phyloP scores from a whole-genome alignment of 1,140 invertebrate species.

The Brachionus calyciflorus region DNA sequence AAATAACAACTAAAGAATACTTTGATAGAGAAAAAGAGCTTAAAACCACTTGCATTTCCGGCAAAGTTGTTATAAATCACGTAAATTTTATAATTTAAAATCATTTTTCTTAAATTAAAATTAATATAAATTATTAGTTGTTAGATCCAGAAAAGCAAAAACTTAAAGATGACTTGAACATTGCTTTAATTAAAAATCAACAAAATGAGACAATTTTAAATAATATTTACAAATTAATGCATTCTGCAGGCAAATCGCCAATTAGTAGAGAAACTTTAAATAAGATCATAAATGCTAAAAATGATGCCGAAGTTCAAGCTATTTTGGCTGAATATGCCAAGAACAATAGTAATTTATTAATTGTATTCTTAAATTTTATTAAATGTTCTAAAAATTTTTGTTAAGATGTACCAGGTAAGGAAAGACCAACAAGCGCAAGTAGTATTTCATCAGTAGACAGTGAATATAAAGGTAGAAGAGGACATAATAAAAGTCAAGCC shows the following conservation, averaged over 20 bases:
- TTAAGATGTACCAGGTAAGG: not conserved
- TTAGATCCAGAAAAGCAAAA: conserved; percentile 45
- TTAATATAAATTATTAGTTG: not conserved
- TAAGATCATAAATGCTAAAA: conserved; percentile 6
- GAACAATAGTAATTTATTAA: not conserved
- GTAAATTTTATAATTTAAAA: not conserved
- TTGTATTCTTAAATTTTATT: not conserved
- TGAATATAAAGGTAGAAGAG: not conserved
- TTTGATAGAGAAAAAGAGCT: conserved; percentile 34
- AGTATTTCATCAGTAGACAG: conserved; percentile 20
- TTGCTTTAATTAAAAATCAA: conserved; percentile 23
- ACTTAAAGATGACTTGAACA: conserved; percentile 35
- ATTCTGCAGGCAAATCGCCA: conserved; percentile 14
- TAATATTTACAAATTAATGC: conserved; percentile 18
- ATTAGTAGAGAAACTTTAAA: not conserved
- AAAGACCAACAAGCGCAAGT: conserved; percentile 29
- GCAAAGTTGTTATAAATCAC: conserved; percentile 17
- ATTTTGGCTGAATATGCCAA: not conserved
- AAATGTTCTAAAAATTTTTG: not conserved
- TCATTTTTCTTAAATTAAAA: too few species aligned
- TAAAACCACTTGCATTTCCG: not conserved
- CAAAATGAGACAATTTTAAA: conserved; percentile 1
- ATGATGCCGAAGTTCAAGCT: not conserved
- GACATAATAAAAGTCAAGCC: conserved; percentile 11
- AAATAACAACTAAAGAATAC: conserved; percentile 35